phyloP scores from a whole-genome alignment of 2,888 invertebrate genomes.

The Melanostoma scalare region DNA sequence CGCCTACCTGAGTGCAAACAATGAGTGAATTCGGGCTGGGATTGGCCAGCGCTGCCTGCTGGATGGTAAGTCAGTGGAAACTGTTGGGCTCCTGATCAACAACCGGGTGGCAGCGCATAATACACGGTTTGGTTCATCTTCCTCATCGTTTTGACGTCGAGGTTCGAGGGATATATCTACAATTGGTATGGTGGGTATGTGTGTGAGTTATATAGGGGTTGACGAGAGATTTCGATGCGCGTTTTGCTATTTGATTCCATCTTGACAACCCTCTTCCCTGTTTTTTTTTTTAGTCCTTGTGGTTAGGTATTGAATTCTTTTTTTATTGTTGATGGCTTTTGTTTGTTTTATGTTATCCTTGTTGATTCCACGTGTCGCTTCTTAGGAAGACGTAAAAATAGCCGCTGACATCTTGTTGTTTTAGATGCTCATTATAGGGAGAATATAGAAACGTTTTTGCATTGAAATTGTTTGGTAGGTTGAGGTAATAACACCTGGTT shows the following conservation, averaged over 20 bases:
- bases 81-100: constrained; percentile 81
- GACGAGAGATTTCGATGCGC: constrained; percentile 64
- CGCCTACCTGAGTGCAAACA: constrained; percentile 69
- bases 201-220: constrained; percentile 58
- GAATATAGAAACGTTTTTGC: constrained; percentile 38
- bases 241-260: constrained; percentile 30
- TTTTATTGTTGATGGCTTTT: constrained; percentile 36
- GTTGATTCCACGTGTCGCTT: constrained; percentile 71
- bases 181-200: constrained; percentile 36
- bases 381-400: constrained; percentile 71
- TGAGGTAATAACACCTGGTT: constrained; percentile 18
- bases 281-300: constrained; percentile 47
- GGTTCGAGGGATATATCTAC: constrained; percentile 40
- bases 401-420: constrained; percentile 62
- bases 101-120: constrained; percentile 76
- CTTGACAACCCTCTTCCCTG: constrained; percentile 56
- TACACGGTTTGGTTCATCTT: constrained; percentile 52
- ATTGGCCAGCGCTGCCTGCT: constrained; percentile 75
- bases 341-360: constrained; percentile 69
- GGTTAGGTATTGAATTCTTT: constrained; percentile 62
- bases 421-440: constrained; percentile 20
- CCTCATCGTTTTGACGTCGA: constrained; percentile 5
- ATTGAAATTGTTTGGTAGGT: constrained; percentile 22
- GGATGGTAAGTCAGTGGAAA: constrained; percentile 80
- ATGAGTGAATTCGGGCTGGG: constrained; percentile 58